These are phyloP conservation scores for Toxostoma redivivum DNA, from an alignment of 2,113 vertebrate species.

Conservation along the genomic window DNA sequence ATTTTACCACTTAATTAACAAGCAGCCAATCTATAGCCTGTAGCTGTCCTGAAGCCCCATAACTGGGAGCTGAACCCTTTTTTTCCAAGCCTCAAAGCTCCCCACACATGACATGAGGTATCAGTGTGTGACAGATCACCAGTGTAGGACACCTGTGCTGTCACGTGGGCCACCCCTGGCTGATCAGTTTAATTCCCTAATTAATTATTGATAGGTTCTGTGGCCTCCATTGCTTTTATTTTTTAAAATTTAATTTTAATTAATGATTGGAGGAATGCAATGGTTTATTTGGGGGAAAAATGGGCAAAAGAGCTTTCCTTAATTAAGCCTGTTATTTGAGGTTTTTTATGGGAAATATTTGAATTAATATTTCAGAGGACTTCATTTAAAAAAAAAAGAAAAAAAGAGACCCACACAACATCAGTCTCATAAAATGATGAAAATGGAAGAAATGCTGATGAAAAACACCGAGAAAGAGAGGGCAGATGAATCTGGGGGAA, in stretches of 20 bases:
- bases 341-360: not conserved
- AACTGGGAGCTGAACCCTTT: not conserved
- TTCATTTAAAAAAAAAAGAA: not conserved
- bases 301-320: not conserved
- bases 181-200: not conserved
- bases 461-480: not conserved
- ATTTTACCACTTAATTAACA: slow-evolving; percentile 37
- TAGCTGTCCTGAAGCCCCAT: not conserved
- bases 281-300: not conserved
- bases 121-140: not conserved
- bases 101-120: not conserved
- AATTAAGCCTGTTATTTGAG: not conserved
- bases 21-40: not conserved
- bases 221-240: not conserved
- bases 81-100: not conserved
- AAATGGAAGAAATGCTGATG: not conserved
- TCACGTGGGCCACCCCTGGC: not conserved
- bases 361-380: not conserved
- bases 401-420: not conserved
- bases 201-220: not conserved
- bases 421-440: not conserved
- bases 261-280: not conserved
- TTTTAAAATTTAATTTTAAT: not conserved
- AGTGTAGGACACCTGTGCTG: not conserved
- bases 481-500: not conserved